Conservation (phyloP, 2,888 invertebrate genomes). For the Norana najaformis region DNA sequence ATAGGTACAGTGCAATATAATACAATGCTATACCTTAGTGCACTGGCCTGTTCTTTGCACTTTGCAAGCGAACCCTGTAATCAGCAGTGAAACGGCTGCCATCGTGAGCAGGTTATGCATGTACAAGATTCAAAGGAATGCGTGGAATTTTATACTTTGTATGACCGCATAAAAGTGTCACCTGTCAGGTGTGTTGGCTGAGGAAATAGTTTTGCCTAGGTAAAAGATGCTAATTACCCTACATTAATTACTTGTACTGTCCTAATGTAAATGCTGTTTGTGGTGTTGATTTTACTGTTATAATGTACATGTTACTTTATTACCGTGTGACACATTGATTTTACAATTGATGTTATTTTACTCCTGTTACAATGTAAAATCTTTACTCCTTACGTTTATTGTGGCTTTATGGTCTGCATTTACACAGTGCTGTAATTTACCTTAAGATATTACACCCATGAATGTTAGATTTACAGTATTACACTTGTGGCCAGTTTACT, state of each 20-base stretch:
- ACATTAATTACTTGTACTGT: not conserved
- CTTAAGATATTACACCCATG: not conserved
- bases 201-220: not conserved
- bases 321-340: too few species aligned
- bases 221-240: not conserved
- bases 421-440: not conserved
- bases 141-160: not conserved
- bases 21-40: not conserved
- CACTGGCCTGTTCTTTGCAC: not conserved
- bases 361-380: not conserved
- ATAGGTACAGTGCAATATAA: not conserved
- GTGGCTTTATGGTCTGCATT: not conserved
- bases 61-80: not conserved
- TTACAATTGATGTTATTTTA: too few species aligned
- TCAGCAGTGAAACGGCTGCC: too few species aligned
- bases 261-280: not conserved
- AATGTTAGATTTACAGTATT: not conserved
- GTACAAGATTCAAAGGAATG: conserved; percentile 13
- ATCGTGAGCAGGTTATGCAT: not conserved
- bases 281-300: too few species aligned
- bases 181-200: not conserved
- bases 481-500: too few species aligned
- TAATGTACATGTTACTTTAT: too few species aligned
- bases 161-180: not conserved
- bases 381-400: not conserved